Percentiles rank a stretch among this genome's conserved stretches.
These are phyloP conservation scores for Hypocryptadius cinnamomeus DNA, from an alignment of 2,113 vertebrate genomes.

Conservation along the genomic window DNA sequence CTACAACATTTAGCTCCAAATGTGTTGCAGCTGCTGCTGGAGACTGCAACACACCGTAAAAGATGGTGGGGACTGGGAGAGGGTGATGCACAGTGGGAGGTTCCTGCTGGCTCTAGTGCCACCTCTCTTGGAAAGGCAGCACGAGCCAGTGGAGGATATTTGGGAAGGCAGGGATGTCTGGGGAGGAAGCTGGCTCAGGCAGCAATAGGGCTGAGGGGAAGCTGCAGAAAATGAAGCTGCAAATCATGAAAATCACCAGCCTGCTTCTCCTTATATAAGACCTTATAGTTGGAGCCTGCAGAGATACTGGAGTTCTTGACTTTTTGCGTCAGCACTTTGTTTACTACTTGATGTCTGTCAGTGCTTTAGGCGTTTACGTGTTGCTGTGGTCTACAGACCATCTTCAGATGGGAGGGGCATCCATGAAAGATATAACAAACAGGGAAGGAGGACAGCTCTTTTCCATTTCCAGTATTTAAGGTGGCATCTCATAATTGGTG, in stretches of 20 bases:
- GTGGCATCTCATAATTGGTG: neutral
- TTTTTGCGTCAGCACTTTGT: neutral
- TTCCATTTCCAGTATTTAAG: neutral
- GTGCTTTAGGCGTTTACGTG: neutral
- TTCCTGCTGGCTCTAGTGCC: neutral
- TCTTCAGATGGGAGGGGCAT: neutral
- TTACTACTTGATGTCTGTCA: rapidly evolving
- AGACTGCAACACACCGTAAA: rapidly evolving
- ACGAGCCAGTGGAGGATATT: neutral
- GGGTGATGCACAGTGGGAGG: neutral
- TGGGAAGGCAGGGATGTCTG: neutral
- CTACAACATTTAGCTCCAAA: neutral
- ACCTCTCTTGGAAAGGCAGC: neutral
- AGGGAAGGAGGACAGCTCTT: neutral
- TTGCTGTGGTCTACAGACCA: neutral
- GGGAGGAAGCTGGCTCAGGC: neutral
- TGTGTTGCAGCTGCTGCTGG: neutral
- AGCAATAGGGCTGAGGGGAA: neutral
- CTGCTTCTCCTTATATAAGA: neutral
- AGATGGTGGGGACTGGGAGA: neutral
- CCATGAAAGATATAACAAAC: rapidly evolving
- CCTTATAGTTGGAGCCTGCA: neutral
- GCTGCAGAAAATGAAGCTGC: neutral
- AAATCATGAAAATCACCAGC: neutral
- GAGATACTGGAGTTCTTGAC: neutral